Evolutionary conservation across 2,113 vertebrate genomes (phyloP).

Genomic region (Serinus canaria): DNA sequence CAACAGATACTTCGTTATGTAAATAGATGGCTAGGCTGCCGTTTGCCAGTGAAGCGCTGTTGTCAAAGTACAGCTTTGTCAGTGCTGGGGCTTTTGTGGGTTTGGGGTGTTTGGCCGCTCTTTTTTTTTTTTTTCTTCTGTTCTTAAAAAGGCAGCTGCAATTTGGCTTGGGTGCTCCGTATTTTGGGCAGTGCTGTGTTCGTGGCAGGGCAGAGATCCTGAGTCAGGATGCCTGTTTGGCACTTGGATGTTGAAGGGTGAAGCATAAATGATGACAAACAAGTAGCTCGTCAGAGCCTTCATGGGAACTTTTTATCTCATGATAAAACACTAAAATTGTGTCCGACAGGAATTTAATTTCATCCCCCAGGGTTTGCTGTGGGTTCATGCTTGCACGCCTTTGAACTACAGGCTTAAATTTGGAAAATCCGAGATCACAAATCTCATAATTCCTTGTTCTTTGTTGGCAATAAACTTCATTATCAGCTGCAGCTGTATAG

Average conservation of each 20-base stretch:
- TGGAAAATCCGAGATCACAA: neutral
- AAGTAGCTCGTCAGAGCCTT: neutral
- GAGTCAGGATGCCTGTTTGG: neutral
- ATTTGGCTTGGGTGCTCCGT: neutral
- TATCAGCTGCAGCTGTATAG: neutral
- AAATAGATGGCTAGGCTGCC: neutral
- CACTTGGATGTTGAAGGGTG: neutral
- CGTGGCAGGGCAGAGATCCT: neutral
- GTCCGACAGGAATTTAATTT: neutral
- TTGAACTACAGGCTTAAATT: neutral
- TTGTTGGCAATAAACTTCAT: neutral
- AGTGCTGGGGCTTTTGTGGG: neutral
- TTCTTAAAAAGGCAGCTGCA: neutral
- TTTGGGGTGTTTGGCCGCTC: neutral
- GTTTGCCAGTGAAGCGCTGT: neutral
- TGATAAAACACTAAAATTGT: neutral
- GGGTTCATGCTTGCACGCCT: neutral
- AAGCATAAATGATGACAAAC: accelerated
- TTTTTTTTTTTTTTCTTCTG: accelerated
- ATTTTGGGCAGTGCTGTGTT: neutral
- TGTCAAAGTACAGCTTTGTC: neutral
- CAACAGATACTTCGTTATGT: accelerated
- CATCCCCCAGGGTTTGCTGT: accelerated
- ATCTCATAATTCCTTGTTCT: neutral
- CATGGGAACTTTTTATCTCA: neutral